Evolutionary conservation across 2,113 vertebrate species (phyloP).

Genomic region (Pristiophorus japonicus): DNA sequence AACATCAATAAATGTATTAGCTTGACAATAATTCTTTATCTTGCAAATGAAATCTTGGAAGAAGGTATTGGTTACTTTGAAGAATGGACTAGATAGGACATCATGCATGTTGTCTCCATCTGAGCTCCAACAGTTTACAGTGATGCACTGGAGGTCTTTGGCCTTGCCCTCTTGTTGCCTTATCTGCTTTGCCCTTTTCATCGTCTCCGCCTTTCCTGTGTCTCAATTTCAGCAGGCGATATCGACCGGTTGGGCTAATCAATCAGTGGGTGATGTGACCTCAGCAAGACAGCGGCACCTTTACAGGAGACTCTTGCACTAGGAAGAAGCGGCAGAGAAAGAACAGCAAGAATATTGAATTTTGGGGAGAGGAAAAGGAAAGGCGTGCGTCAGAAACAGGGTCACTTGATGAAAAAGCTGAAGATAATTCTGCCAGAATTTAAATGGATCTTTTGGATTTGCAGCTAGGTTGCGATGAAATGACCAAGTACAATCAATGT

Average conservation of each 20-base stretch:
- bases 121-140: not conserved
- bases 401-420: not conserved
- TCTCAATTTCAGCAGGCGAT: not conserved
- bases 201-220: not conserved
- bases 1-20: not conserved
- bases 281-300: too few species aligned
- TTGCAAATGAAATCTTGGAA: not conserved
- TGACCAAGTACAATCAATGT: too few species aligned
- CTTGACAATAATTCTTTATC: not conserved
- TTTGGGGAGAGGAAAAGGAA: not conserved
- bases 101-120: not conserved
- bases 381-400: not conserved
- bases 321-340: not conserved
- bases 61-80: not conserved
- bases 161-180: not conserved
- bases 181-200: not conserved
- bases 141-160: not conserved
- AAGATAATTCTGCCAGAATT: too few species aligned
- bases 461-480: too few species aligned
- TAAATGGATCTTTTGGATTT: too few species aligned
- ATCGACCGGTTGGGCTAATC: not conserved
- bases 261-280: too few species aligned
- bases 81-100: not conserved
- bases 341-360: not conserved
- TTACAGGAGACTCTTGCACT: not conserved